Percentiles rank a stretch among this genome's conserved stretches.
phyloP scores from a whole-genome alignment of 2,797 vertebrate species.

The Dendrocincla fuliginosa region DNA sequence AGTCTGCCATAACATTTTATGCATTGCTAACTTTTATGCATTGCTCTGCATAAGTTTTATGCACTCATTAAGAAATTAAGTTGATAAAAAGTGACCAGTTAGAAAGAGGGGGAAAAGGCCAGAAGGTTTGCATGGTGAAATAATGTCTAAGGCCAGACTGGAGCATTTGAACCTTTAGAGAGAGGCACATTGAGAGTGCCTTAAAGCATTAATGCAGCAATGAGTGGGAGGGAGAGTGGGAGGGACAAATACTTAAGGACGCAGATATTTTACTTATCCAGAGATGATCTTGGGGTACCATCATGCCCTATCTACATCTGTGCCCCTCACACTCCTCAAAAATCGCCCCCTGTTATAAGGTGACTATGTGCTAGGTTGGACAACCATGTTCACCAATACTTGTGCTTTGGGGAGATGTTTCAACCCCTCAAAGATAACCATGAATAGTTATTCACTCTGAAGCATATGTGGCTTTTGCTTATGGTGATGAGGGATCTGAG shows the following conservation, averaged over 20 bases:
- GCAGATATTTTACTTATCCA: background rate
- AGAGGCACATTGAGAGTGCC: background rate
- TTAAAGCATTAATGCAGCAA: background rate
- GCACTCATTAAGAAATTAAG: constrained; percentile 59
- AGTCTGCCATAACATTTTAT: constrained; percentile 29
- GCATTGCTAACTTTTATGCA: constrained; percentile 54
- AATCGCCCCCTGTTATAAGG: background rate
- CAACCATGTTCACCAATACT: background rate
- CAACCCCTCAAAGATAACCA: background rate
- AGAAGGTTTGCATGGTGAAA: constrained; percentile 42
- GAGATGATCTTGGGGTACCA: background rate
- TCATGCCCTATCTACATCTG: background rate
- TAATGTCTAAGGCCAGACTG: constrained; percentile 5
- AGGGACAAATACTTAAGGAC: background rate
- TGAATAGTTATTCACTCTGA: background rate
- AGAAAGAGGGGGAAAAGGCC: background rate
- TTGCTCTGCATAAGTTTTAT: constrained; percentile 59
- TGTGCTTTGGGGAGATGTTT: background rate
- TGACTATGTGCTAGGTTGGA: background rate
- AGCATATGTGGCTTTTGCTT: background rate
- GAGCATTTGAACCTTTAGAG: background rate
- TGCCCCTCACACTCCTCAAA: background rate
- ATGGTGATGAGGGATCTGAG: background rate
- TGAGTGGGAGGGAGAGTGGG: background rate
- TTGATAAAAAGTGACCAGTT: constrained; percentile 57